Evolutionary conservation across 2,797 vertebrate genomes (phyloP).

Genomic region (Dicrostonyx torquatus): DNA sequence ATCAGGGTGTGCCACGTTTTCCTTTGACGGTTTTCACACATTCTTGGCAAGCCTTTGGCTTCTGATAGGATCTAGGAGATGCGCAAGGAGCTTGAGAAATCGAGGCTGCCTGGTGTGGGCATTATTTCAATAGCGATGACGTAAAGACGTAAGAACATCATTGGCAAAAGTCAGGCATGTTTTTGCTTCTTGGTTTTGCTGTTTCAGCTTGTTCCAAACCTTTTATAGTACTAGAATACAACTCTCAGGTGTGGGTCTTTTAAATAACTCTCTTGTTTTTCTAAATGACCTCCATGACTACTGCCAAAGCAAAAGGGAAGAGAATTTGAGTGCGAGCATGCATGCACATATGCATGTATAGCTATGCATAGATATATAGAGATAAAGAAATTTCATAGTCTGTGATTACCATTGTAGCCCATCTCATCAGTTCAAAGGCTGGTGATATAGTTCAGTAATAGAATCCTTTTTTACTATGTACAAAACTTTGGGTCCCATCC

Average conservation of each 20-base stretch:
- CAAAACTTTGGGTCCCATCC: not conserved
- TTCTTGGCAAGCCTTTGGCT: constrained; percentile 24
- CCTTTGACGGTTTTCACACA: not conserved
- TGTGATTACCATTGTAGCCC: not conserved
- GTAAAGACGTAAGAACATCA: not conserved
- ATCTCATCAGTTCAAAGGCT: constrained; percentile 14
- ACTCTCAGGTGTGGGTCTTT: not conserved
- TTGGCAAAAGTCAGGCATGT: constrained; percentile 12
- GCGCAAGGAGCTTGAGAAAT: not conserved
- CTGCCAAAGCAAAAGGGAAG: constrained; percentile 17
- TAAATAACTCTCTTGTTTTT: not conserved
- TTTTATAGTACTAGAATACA: constrained; percentile 1
- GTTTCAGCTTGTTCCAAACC: not conserved
- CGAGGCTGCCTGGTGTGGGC: not conserved
- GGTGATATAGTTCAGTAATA: not conserved
- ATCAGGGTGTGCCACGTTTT: not conserved
- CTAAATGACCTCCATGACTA: constrained; percentile 14
- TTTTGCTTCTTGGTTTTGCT: not conserved
- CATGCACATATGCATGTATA: not conserved
- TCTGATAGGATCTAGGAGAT: constrained; percentile 35
- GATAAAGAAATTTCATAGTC: not conserved
- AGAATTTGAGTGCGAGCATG: not conserved
- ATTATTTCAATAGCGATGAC: constrained; percentile 7
- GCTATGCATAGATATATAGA: not conserved
- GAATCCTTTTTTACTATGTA: not conserved